phyloP scores from a whole-genome alignment of 2,113 vertebrate genomes.

The Neopipo cinnamomea region DNA sequence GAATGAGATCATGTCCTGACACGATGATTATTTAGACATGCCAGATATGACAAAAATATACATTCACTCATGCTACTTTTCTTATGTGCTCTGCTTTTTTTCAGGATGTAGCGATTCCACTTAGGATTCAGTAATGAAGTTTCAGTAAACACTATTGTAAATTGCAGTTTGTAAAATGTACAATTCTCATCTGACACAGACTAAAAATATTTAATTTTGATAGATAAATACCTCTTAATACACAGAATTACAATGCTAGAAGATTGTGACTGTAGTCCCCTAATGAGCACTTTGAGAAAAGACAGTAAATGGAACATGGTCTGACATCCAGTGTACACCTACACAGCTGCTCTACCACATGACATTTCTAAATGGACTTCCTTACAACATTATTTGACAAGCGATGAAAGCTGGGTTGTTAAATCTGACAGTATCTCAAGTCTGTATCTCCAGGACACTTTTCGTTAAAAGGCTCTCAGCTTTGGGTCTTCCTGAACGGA shows the following conservation, averaged over 20 bases:
- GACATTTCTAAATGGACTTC: conserved; percentile 11
- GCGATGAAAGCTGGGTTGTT: background rate
- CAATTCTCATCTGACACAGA: background rate
- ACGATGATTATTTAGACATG: background rate
- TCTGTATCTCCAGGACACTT: background rate
- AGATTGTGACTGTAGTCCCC: background rate
- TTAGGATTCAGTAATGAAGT: background rate
- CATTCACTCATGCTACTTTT: background rate
- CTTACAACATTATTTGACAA: conserved; percentile 36
- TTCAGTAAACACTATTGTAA: background rate
- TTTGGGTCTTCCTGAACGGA: background rate
- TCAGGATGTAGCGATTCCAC: background rate
- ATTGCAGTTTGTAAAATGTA: background rate
- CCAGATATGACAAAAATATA: background rate
- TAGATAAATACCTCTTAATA: background rate
- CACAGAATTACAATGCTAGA: background rate
- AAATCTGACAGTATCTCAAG: conserved; percentile 2
- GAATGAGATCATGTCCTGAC: background rate
- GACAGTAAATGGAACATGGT: background rate
- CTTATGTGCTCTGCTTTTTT: background rate
- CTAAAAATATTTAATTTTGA: background rate
- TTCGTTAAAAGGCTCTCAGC: background rate
- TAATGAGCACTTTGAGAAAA: background rate
- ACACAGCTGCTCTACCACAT: background rate
- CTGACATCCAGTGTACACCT: background rate